phyloP scores from a whole-genome alignment of 2,797 vertebrate genomes.

The Etheostoma perlongum region DNA sequence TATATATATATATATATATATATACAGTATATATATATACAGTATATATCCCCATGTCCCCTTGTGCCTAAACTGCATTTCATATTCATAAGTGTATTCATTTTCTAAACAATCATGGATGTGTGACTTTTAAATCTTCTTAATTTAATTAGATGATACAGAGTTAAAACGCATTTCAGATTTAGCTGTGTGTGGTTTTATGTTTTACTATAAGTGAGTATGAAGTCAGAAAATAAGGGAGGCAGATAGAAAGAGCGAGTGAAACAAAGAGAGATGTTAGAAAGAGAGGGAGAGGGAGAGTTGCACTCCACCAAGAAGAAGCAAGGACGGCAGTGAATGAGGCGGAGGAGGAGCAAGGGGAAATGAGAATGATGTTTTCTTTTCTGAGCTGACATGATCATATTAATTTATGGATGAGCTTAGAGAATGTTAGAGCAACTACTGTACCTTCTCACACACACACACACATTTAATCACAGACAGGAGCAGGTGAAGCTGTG shows the following conservation, averaged over 20 bases:
- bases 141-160: background rate
- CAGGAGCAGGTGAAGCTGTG: background rate
- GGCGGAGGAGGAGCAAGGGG: constrained; percentile 26
- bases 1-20: constrained; percentile 15
- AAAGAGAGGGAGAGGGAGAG: constrained; percentile 5
- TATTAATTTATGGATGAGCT: constrained; percentile 80
- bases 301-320: constrained; percentile 7
- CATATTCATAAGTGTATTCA: constrained; percentile 49
- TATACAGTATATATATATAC: too few species aligned
- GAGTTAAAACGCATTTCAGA: constrained; percentile 1
- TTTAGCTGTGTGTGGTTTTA: constrained; percentile 8
- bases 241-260: background rate
- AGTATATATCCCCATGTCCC: background rate
- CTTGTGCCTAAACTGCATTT: constrained; percentile 34
- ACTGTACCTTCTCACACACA: constrained; percentile 13
- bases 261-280: background rate
- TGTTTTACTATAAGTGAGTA: constrained; percentile 22
- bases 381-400: constrained; percentile 71
- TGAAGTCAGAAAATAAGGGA: constrained; percentile 15
- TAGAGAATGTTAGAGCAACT: constrained; percentile 58
- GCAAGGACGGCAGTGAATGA: constrained; percentile 15
- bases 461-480: constrained; percentile 2
- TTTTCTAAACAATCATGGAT: constrained; percentile 51
- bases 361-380: constrained; percentile 66
- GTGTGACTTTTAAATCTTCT: constrained; percentile 2